phyloP scores from a whole-genome alignment of 2,888 invertebrate species.

The Caenorhabditis auriculariae region DNA sequence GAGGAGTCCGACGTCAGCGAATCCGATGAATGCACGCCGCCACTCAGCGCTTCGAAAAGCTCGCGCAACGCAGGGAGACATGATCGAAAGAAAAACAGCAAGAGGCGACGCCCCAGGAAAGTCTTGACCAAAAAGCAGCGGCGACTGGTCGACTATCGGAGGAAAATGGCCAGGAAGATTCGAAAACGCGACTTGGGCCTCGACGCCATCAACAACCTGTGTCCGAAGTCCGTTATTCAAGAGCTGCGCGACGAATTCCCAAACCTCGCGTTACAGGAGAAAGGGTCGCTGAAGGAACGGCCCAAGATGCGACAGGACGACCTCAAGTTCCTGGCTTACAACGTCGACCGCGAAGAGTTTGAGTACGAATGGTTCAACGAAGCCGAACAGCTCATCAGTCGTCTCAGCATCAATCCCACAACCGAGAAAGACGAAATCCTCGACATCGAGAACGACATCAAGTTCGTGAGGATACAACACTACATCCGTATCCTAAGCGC shows the following conservation, averaged over 20 bases:
- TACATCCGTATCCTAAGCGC: constrained; percentile 23
- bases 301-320: constrained; percentile 14
- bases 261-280: constrained; percentile 6
- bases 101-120: not conserved
- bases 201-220: constrained; percentile 2
- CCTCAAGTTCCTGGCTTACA: constrained; percentile 23
- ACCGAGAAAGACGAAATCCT: constrained; percentile 12
- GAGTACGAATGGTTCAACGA: constrained; percentile 37
- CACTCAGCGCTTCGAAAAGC: too few relatives aligned
- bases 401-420: constrained; percentile 24
- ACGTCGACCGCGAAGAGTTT: constrained; percentile 32
- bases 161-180: constrained; percentile 22
- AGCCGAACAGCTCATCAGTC: constrained; percentile 45
- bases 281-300: not conserved
- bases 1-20: not conserved
- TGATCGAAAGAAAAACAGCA: constrained; percentile 11
- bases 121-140: constrained; percentile 21
- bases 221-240: constrained; percentile 14
- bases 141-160: constrained; percentile 10
- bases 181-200: constrained; percentile 1
- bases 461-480: constrained; percentile 27
- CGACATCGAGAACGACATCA: constrained; percentile 33
- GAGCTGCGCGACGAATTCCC: constrained; percentile 12
- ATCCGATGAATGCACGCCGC: too few relatives aligned
- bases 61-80: too few relatives aligned